Conservation (phyloP, 2,113 vertebrate genomes). For the Apteryx mantelli region DNA sequence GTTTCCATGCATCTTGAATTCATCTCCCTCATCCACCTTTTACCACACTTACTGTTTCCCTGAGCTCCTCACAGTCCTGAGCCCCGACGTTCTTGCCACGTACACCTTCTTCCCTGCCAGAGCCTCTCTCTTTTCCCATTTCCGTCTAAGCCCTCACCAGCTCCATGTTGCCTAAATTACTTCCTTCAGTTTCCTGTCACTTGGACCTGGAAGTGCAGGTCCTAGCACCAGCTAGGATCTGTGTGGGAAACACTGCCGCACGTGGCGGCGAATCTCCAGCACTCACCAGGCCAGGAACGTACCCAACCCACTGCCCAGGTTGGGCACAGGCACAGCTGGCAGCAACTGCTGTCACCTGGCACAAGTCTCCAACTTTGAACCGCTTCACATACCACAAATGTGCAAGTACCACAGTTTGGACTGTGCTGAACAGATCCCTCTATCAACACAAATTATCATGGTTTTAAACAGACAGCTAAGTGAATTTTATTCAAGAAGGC, state of each 20-base stretch:
- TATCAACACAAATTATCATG: neutral
- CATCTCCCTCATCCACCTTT: neutral
- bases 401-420: neutral
- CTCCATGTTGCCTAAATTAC: neutral
- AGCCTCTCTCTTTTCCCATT: neutral
- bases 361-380: rapidly evolving
- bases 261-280: neutral
- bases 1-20: neutral
- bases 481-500: neutral
- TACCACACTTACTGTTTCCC: neutral
- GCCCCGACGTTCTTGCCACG: neutral
- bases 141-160: neutral
- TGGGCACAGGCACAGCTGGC: neutral
- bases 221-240: no score
- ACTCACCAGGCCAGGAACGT: neutral
- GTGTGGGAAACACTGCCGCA: neutral
- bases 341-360: neutral
- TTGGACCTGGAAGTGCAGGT: rapidly evolving
- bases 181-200: neutral
- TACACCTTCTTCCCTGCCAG: neutral
- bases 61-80: neutral
- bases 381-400: rapidly evolving
- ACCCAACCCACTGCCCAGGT: neutral
- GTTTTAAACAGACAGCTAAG: neutral
- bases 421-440: neutral